Percentiles rank a stretch among this genome's conserved stretches.
Conservation (phyloP, 2,797 vertebrate species). For the Melanotaenia boesemani region DNA sequence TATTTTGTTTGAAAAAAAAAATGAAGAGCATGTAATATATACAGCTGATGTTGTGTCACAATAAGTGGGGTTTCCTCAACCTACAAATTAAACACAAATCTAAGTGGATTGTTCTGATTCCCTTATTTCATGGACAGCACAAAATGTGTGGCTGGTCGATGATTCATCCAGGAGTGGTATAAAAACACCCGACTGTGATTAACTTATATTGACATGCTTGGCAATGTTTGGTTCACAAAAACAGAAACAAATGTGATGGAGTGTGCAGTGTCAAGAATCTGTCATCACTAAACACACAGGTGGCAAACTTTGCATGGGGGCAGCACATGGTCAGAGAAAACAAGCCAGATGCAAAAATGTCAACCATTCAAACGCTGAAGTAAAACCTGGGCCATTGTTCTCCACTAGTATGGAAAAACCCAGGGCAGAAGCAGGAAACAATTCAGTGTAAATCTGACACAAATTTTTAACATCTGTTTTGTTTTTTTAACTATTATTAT, state of each 20-base stretch:
- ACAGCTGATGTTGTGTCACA: constrained; percentile 2
- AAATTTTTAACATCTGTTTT: not conserved
- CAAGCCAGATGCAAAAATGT: not conserved
- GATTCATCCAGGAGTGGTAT: constrained; percentile 5
- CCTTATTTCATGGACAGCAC: not conserved
- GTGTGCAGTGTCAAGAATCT: constrained; percentile 2
- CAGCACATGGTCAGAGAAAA: constrained; percentile 4
- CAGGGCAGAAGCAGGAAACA: not conserved
- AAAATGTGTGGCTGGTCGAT: constrained; percentile 1
- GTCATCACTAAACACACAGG: constrained; percentile 6
- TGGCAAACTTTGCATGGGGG: constrained; percentile 3
- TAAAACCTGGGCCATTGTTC: not conserved
- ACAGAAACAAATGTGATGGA: constrained; percentile 24
- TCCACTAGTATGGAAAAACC: not conserved
- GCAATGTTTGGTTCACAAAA: constrained; percentile 9
- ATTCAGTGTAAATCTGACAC: not conserved
- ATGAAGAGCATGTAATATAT: not conserved
- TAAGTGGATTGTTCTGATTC: not conserved
- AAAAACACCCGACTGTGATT: constrained; percentile 16
- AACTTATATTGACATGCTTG: constrained; percentile 20
- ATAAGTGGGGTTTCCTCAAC: constrained; percentile 18
- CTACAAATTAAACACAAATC: not conserved
- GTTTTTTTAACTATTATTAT: not conserved
- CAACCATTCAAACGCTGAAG: not conserved
- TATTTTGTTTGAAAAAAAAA: no score